phyloP scores from a whole-genome alignment of 2,888 invertebrate genomes.

The Phengaris alcon region DNA sequence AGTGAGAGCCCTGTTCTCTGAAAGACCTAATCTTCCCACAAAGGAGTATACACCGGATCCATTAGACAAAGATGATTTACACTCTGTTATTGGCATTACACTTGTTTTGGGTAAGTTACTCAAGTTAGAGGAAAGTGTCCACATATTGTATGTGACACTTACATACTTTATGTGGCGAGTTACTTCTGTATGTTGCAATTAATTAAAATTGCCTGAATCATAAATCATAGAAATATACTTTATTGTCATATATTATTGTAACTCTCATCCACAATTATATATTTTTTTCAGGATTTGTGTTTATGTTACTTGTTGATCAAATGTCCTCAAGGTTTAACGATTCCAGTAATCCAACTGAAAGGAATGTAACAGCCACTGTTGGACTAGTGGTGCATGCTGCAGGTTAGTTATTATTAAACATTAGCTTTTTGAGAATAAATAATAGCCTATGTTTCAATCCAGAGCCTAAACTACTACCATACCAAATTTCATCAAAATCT shows the following conservation, averaged over 20 bases:
- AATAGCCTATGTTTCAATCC: too few relatives aligned
- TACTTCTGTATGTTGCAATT: too few relatives aligned
- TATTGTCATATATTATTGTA: not conserved
- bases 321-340: constrained; percentile 79
- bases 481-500: too few relatives aligned
- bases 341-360: constrained; percentile 81
- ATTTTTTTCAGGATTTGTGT: constrained; percentile 86
- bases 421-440: too few relatives aligned
- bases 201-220: too few relatives aligned
- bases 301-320: constrained; percentile 98
- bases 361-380: constrained; percentile 94
- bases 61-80: constrained; percentile 78
- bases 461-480: too few relatives aligned
- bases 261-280: not conserved
- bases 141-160: not conserved
- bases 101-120: constrained; percentile 85
- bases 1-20: constrained; percentile 87
- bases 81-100: constrained; percentile 93
- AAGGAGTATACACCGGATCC: constrained; percentile 65
- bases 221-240: too few relatives aligned
- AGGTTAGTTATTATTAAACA: constrained; percentile 66
- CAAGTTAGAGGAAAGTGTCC: not conserved
- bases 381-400: constrained; percentile 99
- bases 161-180: too few relatives aligned
- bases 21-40: constrained; percentile 53